These are phyloP conservation scores for Heliconius hermathena DNA, from an alignment of 1,140 invertebrate species.

Conservation along the genomic window DNA sequence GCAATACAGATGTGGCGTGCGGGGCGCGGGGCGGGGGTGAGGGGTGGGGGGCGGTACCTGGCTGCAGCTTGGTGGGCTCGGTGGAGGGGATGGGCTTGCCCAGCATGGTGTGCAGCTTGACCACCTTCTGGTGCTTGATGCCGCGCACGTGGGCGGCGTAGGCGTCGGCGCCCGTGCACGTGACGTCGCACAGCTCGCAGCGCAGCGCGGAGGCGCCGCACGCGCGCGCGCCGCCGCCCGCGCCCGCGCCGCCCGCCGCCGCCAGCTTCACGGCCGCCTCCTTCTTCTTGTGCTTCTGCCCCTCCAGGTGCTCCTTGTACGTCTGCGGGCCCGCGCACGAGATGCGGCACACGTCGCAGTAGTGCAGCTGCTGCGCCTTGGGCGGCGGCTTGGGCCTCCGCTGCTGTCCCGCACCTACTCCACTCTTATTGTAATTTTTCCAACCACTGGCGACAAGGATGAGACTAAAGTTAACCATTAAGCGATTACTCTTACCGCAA, in stretches of 20 bases:
- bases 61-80: conserved; percentile 92
- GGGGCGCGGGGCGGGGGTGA: conserved; percentile 44
- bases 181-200: conserved; percentile 97
- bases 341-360: conserved; percentile 98
- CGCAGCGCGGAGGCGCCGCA: conserved; percentile 87
- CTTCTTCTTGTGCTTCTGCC: conserved; percentile 99
- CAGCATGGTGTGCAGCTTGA: conserved; percentile 97
- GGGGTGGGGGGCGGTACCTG: conserved; percentile 56
- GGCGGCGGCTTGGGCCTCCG: conserved; percentile 90
- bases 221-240: conserved; percentile 56
- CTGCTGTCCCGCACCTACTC: conserved; percentile 84
- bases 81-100: conserved; percentile 98
- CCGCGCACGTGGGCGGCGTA: conserved; percentile 99
- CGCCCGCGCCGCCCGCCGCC: conserved; percentile 67
- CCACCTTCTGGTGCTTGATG: conserved; percentile 89
- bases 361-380: conserved; percentile 95
- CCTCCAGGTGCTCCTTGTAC: conserved; percentile 98
- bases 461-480: conserved; percentile 5
- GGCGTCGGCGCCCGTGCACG: conserved; percentile 98
- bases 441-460: conserved; percentile 79
- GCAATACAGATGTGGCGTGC: conserved; percentile 74
- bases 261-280: conserved; percentile 93
- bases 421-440: conserved; percentile 89
- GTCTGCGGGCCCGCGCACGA: conserved; percentile 97
- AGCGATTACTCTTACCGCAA: background rate